These are phyloP conservation scores for Arnoldichthys spilopterus DNA, from an alignment of 2,797 vertebrate genomes.

Conservation along the genomic window DNA sequence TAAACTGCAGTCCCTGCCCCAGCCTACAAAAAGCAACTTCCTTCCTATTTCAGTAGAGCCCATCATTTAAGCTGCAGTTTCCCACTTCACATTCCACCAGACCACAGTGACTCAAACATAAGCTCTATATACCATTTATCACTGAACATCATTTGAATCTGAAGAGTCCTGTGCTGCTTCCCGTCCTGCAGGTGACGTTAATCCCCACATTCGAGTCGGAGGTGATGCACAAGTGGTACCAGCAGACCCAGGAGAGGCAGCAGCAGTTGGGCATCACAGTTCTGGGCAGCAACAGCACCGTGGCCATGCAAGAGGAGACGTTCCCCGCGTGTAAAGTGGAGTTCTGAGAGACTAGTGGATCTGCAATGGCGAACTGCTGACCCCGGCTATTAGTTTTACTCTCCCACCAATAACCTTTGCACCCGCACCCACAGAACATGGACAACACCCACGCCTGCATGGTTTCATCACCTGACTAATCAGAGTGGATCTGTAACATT, in stretches of 20 bases:
- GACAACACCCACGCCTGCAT: not conserved
- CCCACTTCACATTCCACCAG: too few relatives aligned
- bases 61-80: too few relatives aligned
- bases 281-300: conserved; percentile 93
- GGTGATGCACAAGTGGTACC: conserved; percentile 92
- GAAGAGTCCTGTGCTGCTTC: conserved; percentile 2
- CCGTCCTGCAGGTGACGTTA: conserved; percentile 53
- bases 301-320: conserved; percentile 96
- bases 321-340: conserved; percentile 97
- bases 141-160: too few relatives aligned
- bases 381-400: not conserved
- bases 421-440: not conserved
- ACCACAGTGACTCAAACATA: too few relatives aligned
- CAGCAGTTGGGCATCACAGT: conserved; percentile 85
- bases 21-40: too few relatives aligned
- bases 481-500: not conserved
- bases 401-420: not conserved
- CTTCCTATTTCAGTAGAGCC: too few relatives aligned
- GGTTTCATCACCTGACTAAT: not conserved
- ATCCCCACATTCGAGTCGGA: conserved; percentile 59
- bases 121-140: too few relatives aligned
- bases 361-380: not conserved
- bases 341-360: conserved; percentile 81
- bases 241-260: conserved; percentile 86
- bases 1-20: too few relatives aligned